These are phyloP conservation scores for Minunthozetes semirufus DNA, from an alignment of 2,888 invertebrate species.

Conservation along the genomic window DNA sequence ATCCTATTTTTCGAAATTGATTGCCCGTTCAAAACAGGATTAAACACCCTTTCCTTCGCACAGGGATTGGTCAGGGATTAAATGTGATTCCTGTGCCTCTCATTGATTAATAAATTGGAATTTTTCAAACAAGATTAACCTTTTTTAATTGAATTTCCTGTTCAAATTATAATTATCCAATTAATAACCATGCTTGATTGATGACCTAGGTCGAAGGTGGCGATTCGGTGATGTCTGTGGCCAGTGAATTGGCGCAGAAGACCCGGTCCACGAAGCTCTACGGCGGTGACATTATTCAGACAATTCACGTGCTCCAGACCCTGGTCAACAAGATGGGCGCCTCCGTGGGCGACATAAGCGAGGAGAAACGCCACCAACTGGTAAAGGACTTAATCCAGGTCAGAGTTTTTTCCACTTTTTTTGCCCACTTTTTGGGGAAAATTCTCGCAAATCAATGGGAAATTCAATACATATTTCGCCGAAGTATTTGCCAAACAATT, in stretches of 20 bases:
- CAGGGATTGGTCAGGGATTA: no score
- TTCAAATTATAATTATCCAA: not conserved
- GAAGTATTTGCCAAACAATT: no score
- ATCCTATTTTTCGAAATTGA: no score
- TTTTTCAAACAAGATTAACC: slow-evolving; percentile 29
- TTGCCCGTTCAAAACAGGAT: no score
- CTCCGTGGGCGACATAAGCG: slow-evolving; percentile 40
- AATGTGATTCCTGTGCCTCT: no score
- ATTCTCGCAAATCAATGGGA: no score
- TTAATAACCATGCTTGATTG: not conserved
- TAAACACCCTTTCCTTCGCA: no score
- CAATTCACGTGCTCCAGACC: slow-evolving; percentile 42
- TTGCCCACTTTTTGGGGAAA: no score
- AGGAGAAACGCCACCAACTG: slow-evolving; percentile 42
- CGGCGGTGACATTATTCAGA: slow-evolving; percentile 44
- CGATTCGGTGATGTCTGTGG: slow-evolving; percentile 44
- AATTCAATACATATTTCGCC: no score
- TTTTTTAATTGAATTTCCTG: not conserved
- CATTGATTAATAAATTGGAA: no score
- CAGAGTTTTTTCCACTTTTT: slow-evolving; percentile 11
- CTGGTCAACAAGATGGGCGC: slow-evolving; percentile 42
- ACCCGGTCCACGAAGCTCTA: slow-evolving; percentile 44
- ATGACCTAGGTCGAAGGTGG: slow-evolving; percentile 41
- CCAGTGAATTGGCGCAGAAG: slow-evolving; percentile 45
- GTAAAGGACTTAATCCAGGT: slow-evolving; percentile 45